Percentiles rank a stretch among this genome's conserved stretches.
Evolutionary conservation across 2,113 vertebrate genomes (phyloP).

Genomic region (Megaceryle torquata): DNA sequence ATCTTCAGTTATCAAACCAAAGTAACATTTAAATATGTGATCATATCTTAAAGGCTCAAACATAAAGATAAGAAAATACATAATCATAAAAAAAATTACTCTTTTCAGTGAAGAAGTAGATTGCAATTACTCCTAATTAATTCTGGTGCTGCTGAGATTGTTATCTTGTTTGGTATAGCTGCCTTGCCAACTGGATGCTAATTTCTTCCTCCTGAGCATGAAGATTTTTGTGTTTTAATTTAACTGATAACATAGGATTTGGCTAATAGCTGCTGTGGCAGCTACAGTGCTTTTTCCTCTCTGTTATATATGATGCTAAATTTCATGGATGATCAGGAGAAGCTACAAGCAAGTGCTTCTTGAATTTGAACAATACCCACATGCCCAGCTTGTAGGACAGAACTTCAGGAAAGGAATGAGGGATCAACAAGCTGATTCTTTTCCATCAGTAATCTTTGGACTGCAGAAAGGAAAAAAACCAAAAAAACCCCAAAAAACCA

Average conservation of each 20-base stretch:
- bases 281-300: background rate
- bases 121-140: conserved; percentile 56
- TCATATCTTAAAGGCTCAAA: background rate
- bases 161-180: conserved; percentile 40
- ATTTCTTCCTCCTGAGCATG: conserved; percentile 6
- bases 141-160: conserved; percentile 25
- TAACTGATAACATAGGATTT: background rate
- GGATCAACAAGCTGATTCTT: background rate
- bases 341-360: background rate
- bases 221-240: conserved; percentile 20
- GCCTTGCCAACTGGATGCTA: conserved; percentile 14
- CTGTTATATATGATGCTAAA: background rate
- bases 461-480: background rate
- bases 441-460: background rate
- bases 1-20: background rate
- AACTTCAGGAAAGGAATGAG: background rate
- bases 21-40: background rate
- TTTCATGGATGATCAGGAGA: background rate
- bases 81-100: background rate
- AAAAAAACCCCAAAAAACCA: too few species aligned
- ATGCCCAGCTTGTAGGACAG: background rate
- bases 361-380: background rate
- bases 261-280: background rate
- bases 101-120: background rate
- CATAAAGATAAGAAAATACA: conserved; percentile 35